Evolutionary conservation across 2,113 vertebrate genomes (phyloP).

Genomic region (Lanius ludovicianus): DNA sequence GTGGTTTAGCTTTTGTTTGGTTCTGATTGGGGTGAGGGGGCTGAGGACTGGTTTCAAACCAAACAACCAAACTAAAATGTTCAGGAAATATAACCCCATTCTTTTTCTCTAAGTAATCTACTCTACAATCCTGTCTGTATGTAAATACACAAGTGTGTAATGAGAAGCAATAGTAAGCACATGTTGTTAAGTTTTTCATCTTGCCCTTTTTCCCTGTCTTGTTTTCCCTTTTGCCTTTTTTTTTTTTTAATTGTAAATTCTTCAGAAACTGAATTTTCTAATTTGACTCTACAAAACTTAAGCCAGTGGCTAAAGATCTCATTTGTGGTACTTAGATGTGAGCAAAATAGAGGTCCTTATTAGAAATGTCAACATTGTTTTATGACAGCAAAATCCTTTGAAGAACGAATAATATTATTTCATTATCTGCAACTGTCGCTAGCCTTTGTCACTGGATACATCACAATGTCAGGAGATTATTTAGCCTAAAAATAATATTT

Average conservation of each 20-base stretch:
- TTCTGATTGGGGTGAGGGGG: background rate
- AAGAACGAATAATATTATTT: background rate
- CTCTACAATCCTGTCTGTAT: background rate
- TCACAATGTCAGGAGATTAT: background rate
- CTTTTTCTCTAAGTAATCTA: background rate
- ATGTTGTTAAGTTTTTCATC: background rate
- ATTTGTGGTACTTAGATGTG: background rate
- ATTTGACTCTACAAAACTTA: background rate
- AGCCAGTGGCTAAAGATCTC: background rate
- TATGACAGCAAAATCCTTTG: background rate
- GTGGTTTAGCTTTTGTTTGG: background rate
- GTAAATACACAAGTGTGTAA: background rate
- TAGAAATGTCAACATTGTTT: background rate
- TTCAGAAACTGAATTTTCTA: background rate
- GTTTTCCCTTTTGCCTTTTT: background rate
- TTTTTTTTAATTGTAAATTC: background rate
- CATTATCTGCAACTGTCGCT: background rate
- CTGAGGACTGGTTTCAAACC: background rate
- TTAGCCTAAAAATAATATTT: background rate
- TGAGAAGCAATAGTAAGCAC: background rate
- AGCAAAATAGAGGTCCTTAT: background rate
- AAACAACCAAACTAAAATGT: background rate
- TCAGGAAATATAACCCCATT: background rate
- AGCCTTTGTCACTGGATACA: background rate
- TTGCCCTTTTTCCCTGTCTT: accelerated